Conservation (phyloP, 2,113 vertebrate species). For the Hydrolagus affinis region DNA sequence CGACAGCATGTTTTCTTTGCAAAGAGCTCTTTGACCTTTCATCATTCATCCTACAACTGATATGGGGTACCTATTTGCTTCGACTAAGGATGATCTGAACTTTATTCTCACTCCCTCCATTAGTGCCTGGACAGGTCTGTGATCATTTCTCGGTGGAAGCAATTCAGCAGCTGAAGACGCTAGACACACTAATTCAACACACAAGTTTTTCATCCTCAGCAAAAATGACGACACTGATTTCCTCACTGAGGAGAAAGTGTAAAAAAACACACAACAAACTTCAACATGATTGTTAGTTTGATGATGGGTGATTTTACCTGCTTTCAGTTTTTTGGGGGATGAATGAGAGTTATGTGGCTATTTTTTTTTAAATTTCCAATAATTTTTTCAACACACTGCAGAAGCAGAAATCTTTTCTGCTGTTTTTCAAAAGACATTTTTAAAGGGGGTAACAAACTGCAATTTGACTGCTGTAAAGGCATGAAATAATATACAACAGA, state of each 20-base stretch:
- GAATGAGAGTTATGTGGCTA: too few relatives aligned
- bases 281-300: too few relatives aligned
- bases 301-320: too few relatives aligned
- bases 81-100: neutral
- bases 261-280: too few relatives aligned
- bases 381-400: too few relatives aligned
- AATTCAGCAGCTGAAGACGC: too few relatives aligned
- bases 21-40: neutral
- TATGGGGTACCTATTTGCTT: neutral
- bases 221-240: too few relatives aligned
- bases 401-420: neutral
- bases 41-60: neutral
- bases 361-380: too few relatives aligned
- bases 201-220: neutral
- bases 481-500: neutral
- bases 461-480: neutral
- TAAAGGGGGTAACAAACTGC: neutral
- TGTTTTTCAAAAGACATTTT: neutral
- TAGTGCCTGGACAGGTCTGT: neutral
- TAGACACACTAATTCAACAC: neutral
- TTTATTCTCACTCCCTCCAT: neutral
- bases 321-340: too few relatives aligned
- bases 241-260: too few relatives aligned
- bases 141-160: too few relatives aligned
- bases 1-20: neutral